A percentile compares a stretch with the other conserved stretches of the same genome.
Conservation (phyloP, 2,797 vertebrate genomes). For the Phoxinus dragarum region DNA sequence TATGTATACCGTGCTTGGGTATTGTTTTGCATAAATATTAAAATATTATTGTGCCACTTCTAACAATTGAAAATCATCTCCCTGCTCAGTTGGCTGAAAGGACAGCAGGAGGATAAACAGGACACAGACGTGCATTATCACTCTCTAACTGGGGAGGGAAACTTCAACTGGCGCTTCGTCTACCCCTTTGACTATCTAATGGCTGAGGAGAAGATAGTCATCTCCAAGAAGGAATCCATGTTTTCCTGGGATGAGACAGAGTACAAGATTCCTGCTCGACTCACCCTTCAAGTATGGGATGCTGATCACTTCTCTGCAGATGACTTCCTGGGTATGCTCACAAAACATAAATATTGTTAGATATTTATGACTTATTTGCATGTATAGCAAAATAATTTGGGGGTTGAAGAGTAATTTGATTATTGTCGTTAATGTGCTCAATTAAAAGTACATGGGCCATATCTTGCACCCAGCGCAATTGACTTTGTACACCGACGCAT, state of each 20-base stretch:
- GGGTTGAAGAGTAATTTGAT: background rate
- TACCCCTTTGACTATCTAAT: constrained; percentile 96
- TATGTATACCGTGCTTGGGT: constrained; percentile 46
- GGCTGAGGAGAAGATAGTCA: constrained; percentile 96
- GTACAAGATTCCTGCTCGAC: constrained; percentile 95
- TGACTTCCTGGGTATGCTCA: constrained; percentile 89
- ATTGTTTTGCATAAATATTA: constrained; percentile 60
- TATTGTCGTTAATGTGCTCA: constrained; percentile 6
- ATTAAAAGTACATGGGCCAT: background rate
- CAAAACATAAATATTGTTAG: background rate
- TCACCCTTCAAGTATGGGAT: constrained; percentile 97
- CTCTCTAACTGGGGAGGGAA: constrained; percentile 95
- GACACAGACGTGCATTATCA: constrained; percentile 98
- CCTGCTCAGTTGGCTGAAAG: constrained; percentile 91
- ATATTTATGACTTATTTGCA: background rate
- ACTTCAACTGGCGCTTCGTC: constrained; percentile 98
- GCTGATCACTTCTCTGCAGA: constrained; percentile 98
- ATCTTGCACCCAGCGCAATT: too few species aligned
- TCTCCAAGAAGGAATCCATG: constrained; percentile 99
- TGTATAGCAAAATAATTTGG: background rate
- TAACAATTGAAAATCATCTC: constrained; percentile 32
- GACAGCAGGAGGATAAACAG: constrained; percentile 98
- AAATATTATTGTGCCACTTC: constrained; percentile 22
- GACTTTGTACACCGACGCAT: too few species aligned
- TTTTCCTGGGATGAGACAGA: constrained; percentile 99